A percentile compares a stretch with the other conserved stretches of the same genome.
phyloP scores from a whole-genome alignment of 2,797 vertebrate species.

The Anabacerthia variegaticeps region DNA sequence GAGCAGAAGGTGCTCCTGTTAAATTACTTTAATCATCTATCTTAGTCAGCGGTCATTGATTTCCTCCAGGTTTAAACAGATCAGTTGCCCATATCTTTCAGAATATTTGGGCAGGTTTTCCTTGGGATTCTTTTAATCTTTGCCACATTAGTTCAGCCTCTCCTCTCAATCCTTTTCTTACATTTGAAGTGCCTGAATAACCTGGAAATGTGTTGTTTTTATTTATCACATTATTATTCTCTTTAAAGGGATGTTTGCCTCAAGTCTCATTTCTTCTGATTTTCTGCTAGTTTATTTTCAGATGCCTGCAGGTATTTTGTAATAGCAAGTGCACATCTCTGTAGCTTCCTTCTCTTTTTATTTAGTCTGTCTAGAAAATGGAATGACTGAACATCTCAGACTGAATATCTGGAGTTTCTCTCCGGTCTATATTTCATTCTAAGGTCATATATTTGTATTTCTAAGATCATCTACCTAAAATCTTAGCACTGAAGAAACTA shows the following conservation, averaged over 20 bases:
- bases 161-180: neutral
- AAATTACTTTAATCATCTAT: neutral
- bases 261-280: neutral
- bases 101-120: neutral
- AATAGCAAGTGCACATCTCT: neutral
- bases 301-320: neutral
- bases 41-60: neutral
- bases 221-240: constrained; percentile 23
- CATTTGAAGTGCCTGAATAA: neutral
- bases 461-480: neutral
- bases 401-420: neutral
- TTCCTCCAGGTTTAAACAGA: neutral
- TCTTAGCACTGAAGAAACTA: neutral
- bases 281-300: constrained; percentile 33
- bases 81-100: neutral
- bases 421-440: neutral
- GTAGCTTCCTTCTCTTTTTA: neutral
- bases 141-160: neutral
- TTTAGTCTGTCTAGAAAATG: neutral
- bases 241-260: neutral
- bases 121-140: neutral
- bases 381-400: neutral
- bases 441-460: neutral
- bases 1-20: neutral
- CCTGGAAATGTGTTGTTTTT: neutral